These are phyloP conservation scores for Cyprinodon variegatus DNA, from an alignment of 2,113 vertebrate genomes.

Conservation along the genomic window DNA sequence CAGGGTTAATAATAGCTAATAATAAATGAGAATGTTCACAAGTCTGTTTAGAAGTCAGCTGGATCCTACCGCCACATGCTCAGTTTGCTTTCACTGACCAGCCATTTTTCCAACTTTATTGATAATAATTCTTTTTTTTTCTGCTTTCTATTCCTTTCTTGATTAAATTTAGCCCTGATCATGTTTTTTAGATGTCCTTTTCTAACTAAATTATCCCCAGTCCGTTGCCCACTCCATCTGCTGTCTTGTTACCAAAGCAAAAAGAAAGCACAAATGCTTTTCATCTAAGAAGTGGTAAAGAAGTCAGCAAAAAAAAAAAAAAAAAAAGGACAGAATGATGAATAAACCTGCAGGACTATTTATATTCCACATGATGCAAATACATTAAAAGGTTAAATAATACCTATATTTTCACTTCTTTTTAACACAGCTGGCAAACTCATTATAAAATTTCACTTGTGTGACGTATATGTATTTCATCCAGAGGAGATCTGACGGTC, in stretches of 20 bases:
- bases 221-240: conserved; percentile 31
- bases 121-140: conserved; percentile 26
- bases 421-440: not conserved
- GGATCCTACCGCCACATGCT: conserved; percentile 14
- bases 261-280: conserved; percentile 10
- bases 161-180: conserved; percentile 58
- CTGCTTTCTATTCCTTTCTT: conserved; percentile 32
- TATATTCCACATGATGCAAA: not conserved
- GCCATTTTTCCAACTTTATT: conserved; percentile 35
- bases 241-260: conserved; percentile 16
- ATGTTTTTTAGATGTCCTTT: conserved; percentile 48
- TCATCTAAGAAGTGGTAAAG: conserved; percentile 1
- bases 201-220: conserved; percentile 53
- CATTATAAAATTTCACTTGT: not conserved
- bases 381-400: not conserved
- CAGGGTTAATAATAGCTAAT: conserved; percentile 38
- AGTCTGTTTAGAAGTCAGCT: conserved; percentile 20
- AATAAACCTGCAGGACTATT: not conserved
- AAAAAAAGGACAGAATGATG: not conserved
- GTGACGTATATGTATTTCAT: not conserved
- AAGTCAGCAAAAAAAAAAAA: not conserved
- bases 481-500: not conserved
- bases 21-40: conserved; percentile 21
- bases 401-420: not conserved
- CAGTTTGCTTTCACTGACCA: conserved; percentile 30